Evolutionary conservation across 2,797 vertebrate genomes (phyloP), one percentile per base, ranked within the genome.

Genomic region (Chaunax sp.): DNA sequence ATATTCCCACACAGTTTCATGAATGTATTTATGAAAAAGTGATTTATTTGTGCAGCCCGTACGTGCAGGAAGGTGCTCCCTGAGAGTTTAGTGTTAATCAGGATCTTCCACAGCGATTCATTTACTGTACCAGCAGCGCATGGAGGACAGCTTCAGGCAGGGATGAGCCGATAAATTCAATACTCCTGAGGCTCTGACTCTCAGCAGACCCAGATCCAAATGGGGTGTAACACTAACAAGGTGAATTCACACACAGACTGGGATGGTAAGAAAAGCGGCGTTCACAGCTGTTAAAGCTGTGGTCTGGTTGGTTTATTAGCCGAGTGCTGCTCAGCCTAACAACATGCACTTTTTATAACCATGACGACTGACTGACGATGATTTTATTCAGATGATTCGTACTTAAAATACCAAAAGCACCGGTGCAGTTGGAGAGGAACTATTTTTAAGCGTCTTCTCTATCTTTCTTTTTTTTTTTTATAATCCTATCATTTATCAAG

Each of bases 151-250:
- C 73, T 81, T 35, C 52, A 44, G 77, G 78, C 77, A 20, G 66
- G 46, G 64, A 74, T 33, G 70, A 58, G 56, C 75, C 33, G 53
- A 47, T 49, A 62, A 77, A 80, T 58, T 56, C 69, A 71, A 63
- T 66, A 51, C 54, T 61, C 75, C 37, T 19, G 0, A 57, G 59
- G 63, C 57, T 43, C 55, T 67, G 6, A 7, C 62, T 81, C 68
- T 74, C 52, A 16, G 64, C 50, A 69, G 50, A 72, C 38, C n/a
- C 40, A 51, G 4, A 70, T 70, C 22, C 25, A 76, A 78, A 81
- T 51, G 64, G 45, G 62, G 51, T 68, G 60, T 37, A 37, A 58
- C 25, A 6, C 25, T 47, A 55, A 77, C 61, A 56, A 69, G 52
- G 49, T 65, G 56, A 58, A 61, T 55, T 37, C 44, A 11, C 35